A percentile compares a stretch with the other conserved stretches of the same genome.
These are phyloP conservation scores for Heterocephalus glaber DNA, from an alignment of 2,113 vertebrate genomes.

Conservation along the genomic window DNA sequence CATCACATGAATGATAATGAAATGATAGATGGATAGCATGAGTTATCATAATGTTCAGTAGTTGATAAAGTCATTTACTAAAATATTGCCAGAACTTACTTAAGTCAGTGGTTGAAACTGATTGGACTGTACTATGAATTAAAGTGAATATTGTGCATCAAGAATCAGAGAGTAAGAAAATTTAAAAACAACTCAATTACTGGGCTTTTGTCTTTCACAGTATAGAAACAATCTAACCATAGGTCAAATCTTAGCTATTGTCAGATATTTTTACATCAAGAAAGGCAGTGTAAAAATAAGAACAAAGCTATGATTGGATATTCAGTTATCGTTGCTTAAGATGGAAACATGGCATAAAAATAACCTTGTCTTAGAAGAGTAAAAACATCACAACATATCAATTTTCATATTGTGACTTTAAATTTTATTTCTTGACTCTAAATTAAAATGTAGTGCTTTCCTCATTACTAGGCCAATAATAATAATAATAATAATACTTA, in stretches of 20 bases:
- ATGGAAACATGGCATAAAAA: not conserved
- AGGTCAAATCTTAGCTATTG: not conserved
- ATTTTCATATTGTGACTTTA: not conserved
- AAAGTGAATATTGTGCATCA: not conserved
- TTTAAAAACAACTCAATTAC: slow-evolving; percentile 15
- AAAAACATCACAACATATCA: not conserved
- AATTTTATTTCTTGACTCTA: not conserved
- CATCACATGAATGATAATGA: not conserved
- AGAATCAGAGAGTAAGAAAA: not conserved
- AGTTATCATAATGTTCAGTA: not conserved
- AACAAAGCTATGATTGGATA: not conserved
- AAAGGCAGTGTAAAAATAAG: not conserved
- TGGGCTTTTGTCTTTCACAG: not conserved
- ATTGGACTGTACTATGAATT: not conserved
- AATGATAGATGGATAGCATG: not conserved
- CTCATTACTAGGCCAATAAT: not conserved
- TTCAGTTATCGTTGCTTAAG: not conserved
- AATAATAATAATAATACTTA: not conserved
- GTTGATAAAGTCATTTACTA: slow-evolving; percentile 1
- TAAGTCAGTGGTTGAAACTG: slow-evolving; percentile 45
- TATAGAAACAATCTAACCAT: not conserved
- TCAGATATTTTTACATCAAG: no score
- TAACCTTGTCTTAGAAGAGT: not conserved
- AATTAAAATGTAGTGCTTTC: not conserved
- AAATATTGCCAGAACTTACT: not conserved